Conservation (phyloP, 2,797 vertebrate species). For the Podargus strigoides region DNA sequence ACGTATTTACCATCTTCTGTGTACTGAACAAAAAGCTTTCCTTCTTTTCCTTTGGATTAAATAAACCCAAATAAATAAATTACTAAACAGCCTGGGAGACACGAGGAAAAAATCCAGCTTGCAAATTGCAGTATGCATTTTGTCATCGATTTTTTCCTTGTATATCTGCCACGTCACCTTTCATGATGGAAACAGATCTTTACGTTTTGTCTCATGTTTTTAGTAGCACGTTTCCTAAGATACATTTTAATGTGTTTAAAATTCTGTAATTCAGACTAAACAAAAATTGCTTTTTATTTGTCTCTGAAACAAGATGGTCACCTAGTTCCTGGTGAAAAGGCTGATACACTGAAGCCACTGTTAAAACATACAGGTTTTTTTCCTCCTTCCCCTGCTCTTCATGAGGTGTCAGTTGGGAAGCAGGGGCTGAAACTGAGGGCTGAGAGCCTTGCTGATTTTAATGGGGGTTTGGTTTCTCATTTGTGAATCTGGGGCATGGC, state of each 20-base stretch:
- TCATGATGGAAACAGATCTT: not conserved
- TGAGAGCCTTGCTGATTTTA: not conserved
- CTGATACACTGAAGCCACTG: not conserved
- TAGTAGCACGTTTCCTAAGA: not conserved
- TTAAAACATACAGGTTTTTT: not conserved
- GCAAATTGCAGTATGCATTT: not conserved
- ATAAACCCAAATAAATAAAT: not conserved
- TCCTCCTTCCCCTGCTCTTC: not conserved
- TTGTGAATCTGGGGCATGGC: not conserved
- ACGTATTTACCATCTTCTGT: not conserved
- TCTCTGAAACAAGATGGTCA: not conserved
- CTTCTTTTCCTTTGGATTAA: not conserved
- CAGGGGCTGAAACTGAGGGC: not conserved
- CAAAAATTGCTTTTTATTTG: not conserved
- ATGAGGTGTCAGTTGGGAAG: fast-evolving
- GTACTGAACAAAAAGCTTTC: not conserved
- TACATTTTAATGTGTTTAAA: not conserved
- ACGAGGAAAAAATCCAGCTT: not conserved
- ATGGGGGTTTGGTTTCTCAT: not conserved
- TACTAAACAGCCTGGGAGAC: not conserved
- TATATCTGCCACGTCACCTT: not conserved
- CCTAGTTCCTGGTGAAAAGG: not conserved
- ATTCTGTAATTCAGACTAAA: not conserved
- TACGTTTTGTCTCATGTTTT: not conserved
- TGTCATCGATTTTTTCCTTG: not conserved